Evolutionary conservation across 2,797 vertebrate genomes (phyloP).

Genomic region (Leuciscus waleckii): DNA sequence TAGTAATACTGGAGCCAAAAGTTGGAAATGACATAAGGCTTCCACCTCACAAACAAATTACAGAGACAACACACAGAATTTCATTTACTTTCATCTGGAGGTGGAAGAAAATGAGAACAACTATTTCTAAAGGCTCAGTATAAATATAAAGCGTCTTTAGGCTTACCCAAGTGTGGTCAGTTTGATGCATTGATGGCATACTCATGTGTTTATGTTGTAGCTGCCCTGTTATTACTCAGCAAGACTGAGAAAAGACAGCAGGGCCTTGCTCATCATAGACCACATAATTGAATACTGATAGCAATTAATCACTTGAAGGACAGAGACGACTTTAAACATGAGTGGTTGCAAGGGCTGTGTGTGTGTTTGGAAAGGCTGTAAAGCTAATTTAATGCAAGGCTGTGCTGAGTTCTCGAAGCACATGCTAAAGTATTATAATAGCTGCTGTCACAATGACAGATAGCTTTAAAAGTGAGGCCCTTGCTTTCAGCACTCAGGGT

Average conservation of each 20-base stretch:
- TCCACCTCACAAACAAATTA: neutral
- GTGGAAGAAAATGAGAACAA: neutral
- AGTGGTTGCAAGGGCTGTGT: neutral
- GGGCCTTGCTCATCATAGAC: conserved; percentile 37
- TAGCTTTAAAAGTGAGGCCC: conserved; percentile 34
- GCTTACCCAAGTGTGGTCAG: conserved; percentile 9
- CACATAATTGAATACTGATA: conserved; percentile 62
- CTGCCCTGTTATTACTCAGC: conserved; percentile 19
- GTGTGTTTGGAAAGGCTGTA: conserved; percentile 21
- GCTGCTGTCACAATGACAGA: conserved; percentile 28
- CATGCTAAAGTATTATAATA: conserved; percentile 38
- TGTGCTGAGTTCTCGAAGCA: neutral
- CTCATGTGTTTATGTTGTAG: conserved; percentile 16
- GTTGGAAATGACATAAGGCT: neutral
- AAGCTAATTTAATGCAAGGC: conserved; percentile 24
- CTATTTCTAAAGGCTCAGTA: conserved; percentile 13
- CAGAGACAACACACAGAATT: neutral
- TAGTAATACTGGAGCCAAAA: neutral
- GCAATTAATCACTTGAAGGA: conserved; percentile 57
- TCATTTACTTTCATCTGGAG: neutral
- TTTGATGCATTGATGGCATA: conserved; percentile 8
- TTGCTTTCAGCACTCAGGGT: conserved; percentile 31
- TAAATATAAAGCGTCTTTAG: conserved; percentile 10
- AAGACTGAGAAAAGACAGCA: conserved; percentile 14
- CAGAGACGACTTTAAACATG: conserved; percentile 31